phyloP scores from a whole-genome alignment of 2,113 vertebrate genomes.

The Ramphastos sulfuratus region DNA sequence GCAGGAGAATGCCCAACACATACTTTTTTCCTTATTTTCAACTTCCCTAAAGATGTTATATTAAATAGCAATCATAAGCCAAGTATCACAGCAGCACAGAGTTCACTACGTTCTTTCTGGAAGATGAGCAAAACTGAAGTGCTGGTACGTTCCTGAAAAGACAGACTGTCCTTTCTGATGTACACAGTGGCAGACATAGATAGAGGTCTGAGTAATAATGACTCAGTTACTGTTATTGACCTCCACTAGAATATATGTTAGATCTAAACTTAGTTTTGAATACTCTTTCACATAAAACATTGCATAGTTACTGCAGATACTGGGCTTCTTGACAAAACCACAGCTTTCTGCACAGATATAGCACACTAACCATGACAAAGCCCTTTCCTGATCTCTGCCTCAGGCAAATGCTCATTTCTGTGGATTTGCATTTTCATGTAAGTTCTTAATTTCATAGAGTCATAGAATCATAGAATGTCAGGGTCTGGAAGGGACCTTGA shows the following conservation, averaged over 20 bases:
- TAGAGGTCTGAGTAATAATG: background rate
- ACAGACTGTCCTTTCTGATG: background rate
- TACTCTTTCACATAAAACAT: background rate
- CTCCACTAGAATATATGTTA: background rate
- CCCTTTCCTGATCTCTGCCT: background rate
- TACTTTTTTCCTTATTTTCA: constrained; percentile 30
- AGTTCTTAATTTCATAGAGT: background rate
- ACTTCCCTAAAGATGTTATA: background rate
- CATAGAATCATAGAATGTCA: too few relatives aligned
- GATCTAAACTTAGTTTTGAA: background rate
- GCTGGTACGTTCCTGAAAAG: background rate
- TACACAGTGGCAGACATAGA: background rate
- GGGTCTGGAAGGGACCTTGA: too few relatives aligned
- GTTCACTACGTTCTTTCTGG: background rate
- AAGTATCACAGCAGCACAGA: background rate
- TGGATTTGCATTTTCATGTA: background rate
- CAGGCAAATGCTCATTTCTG: background rate
- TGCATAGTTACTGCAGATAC: background rate
- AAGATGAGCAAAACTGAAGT: background rate
- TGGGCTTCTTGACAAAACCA: background rate
- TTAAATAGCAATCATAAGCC: background rate
- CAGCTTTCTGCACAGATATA: background rate
- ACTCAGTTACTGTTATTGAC: background rate
- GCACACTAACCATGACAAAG: background rate
- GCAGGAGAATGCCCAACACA: constrained; percentile 6